These are phyloP conservation scores for Rhyacophila evoluta DNA, from an alignment of 2,888 invertebrate genomes.

Conservation along the genomic window DNA sequence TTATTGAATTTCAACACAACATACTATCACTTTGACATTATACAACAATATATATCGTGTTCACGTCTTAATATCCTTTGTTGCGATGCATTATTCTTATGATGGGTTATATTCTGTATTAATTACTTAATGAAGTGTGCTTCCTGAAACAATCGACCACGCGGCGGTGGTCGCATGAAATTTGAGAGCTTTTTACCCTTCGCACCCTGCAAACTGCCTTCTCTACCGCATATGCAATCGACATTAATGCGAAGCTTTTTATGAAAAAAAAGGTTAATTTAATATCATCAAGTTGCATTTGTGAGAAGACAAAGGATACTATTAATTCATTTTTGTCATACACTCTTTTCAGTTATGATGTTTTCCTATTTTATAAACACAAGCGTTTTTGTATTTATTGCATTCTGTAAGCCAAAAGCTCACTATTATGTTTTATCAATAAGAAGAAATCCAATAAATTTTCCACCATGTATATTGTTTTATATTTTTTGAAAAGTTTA, in stretches of 20 bases:
- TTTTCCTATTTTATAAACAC: neutral
- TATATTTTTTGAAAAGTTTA: no score
- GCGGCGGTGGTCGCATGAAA: slow-evolving; percentile 46
- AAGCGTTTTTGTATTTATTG: neutral
- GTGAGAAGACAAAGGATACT: neutral
- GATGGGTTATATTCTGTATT: slow-evolving; percentile 35
- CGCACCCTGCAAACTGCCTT: neutral
- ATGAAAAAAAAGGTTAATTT: neutral
- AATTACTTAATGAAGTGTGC: slow-evolving; percentile 53
- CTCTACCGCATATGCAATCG: neutral
- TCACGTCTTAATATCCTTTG: slow-evolving; percentile 32
- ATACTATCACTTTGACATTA: no score
- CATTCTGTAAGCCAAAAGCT: no score
- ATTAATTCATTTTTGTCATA: neutral
- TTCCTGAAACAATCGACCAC: slow-evolving; percentile 46
- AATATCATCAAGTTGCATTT: neutral
- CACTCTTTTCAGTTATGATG: neutral
- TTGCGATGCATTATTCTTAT: slow-evolving; percentile 36
- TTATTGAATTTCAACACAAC: no score
- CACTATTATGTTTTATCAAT: no score
- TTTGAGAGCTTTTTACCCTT: slow-evolving; percentile 32
- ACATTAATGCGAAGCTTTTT: neutral
- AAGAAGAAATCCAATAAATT: no score
- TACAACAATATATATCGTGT: slow-evolving; percentile 3
- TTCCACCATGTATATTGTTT: no score